phyloP scores from a whole-genome alignment of 2,888 invertebrate species.

The Stenolophus ochropezus region DNA sequence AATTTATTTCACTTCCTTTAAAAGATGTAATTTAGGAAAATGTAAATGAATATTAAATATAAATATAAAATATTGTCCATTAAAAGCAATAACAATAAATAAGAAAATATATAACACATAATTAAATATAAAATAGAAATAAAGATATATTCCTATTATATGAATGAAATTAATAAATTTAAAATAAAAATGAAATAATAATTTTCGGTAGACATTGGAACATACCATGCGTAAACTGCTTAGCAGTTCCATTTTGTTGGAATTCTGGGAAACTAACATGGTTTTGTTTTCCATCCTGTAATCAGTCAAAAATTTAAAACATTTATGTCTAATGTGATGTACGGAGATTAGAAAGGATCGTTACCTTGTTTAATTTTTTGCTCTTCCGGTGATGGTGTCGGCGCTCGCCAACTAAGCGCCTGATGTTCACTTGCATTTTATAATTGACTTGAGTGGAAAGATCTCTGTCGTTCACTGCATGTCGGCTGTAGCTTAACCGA shows the following conservation, averaged over 20 bases:
- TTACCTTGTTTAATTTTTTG: slow-evolving; percentile 88
- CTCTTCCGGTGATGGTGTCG: slow-evolving; percentile 90
- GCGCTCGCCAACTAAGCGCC: slow-evolving; percentile 89
- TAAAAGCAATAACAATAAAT: too few species aligned
- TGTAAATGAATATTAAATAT: too few species aligned
- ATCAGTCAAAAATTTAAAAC: slow-evolving; percentile 62
- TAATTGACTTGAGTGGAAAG: slow-evolving; percentile 91
- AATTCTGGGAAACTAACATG: slow-evolving; percentile 93
- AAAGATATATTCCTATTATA: too few species aligned
- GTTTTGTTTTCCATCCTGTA: slow-evolving; percentile 89
- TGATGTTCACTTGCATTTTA: slow-evolving; percentile 92
- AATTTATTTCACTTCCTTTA: too few species aligned
- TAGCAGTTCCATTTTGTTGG: slow-evolving; percentile 91
- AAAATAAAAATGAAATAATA: neutral
- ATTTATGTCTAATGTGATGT: neutral
- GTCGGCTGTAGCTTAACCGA: slow-evolving; percentile 91
- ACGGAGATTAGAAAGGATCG: too few species aligned
- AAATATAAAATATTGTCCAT: too few species aligned
- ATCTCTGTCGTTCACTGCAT: slow-evolving; percentile 92
- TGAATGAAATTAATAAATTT: too few species aligned
- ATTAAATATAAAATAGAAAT: too few species aligned
- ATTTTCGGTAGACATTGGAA: neutral
- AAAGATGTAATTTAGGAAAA: too few species aligned
- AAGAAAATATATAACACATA: too few species aligned
- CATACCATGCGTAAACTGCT: slow-evolving; percentile 91